Conservation (phyloP, 2,113 vertebrate species). For the Carassius auratus region DNA sequence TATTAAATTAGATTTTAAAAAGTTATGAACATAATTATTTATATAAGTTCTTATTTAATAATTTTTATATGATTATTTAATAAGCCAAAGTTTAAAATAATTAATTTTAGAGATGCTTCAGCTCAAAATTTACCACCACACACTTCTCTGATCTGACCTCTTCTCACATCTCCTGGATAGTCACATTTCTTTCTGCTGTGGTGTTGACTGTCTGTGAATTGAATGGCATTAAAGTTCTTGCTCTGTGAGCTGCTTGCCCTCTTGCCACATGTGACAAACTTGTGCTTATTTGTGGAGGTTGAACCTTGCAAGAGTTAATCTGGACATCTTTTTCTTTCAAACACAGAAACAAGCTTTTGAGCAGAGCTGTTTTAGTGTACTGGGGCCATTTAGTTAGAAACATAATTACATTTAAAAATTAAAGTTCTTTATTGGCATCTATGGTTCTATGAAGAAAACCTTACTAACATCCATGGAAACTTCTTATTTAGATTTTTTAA, state of each 20-base stretch:
- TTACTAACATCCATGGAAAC: no score
- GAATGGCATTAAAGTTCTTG: not conserved
- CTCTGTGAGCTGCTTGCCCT: not conserved
- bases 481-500: no score
- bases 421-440: no score
- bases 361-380: not conserved
- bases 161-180: not conserved
- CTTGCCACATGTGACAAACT: slow-evolving; percentile 9
- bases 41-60: no score
- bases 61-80: no score
- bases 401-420: not conserved
- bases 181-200: slow-evolving; percentile 19
- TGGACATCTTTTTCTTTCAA: not conserved
- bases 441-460: no score
- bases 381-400: not conserved
- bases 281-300: not conserved
- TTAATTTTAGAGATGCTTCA: no score
- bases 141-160: not conserved
- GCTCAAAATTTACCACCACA: no score
- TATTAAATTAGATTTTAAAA: no score
- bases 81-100: no score
- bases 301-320: not conserved
- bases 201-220: slow-evolving; percentile 8
- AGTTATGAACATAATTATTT: not conserved
- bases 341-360: not conserved